Base-by-base conservation (phyloP, 2,113 vertebrate species). In the Crocuta crocuta region DNA sequence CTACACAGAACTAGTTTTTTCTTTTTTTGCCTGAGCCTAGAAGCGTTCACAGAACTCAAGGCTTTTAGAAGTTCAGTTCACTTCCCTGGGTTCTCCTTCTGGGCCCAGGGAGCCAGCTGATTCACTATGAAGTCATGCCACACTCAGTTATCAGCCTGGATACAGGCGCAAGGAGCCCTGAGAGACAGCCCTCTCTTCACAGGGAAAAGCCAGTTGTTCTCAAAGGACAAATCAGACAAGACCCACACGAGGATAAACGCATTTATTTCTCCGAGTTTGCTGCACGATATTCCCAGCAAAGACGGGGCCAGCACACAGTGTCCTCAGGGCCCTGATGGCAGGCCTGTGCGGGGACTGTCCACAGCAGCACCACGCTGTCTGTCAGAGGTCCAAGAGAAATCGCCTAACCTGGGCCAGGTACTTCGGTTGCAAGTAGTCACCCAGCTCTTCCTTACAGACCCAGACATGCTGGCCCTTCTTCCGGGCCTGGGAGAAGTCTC, bases 361-460 rank as follows among this genome's bases (percentile, higher is more conserved):
- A 78, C 74, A 45, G 92, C 61, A 35, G 11, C 39, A 33, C 33
- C 7, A 26, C 39, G 31, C 35, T 7, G 26, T 9, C 1, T 3
- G 16, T 99, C 97, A 99, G 86, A 99, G 91, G 96, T 98, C 98
- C 97, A 99, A 91, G 85, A 99, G 93, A 98, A 99, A 99, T 65
- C 89, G 98, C 50, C 98, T 98, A 16, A 99, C 99, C 98, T 99
- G 99, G 91, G 98, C 99, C 98, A 99, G 96, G 98, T 99, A 99
- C 9, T 99, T 98, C 0, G 99, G 98, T 80, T 99, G 99, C 98
- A 99, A 98, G 96, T 99, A 99, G 97, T 98, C 98, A 82, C 98
- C 98, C 97, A 99, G 98, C 97, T 99, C 99, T 0, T 99, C 98
- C 96, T 99, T 99, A 93, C 98, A 99, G 98, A 99, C 98, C 99